Evolutionary conservation across 2,888 invertebrate genomes (phyloP), one percentile per base, ranked within the genome.

Genomic region (Drosophila emarginata): DNA sequence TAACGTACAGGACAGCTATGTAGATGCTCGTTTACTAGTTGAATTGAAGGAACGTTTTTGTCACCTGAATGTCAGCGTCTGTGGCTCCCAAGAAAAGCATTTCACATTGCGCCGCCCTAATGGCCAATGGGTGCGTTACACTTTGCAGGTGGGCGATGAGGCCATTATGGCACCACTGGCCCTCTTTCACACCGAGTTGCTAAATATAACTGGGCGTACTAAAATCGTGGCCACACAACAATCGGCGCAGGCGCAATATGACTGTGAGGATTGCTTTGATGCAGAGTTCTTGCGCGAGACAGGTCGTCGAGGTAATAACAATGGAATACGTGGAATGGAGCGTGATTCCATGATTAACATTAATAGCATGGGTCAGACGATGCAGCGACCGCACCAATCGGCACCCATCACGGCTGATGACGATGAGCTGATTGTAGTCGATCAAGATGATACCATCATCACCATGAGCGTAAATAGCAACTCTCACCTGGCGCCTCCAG

Each of bases 241-340:
- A 77, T 91, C 94, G 51, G 92, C 93, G 57, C 95, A 97, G 2
- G 93, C 93, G 68, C 92, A 93, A 4, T 93, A 94, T 74, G 97
- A 98, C 89, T 95, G 97, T 0, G 97, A 97, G 91, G 98, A 98
- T 92, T 97, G 97, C 2, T 97, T 97, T 89, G 98, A 98, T 93
- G 97, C 97, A 12, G 96, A 96, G 89, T 98, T 97, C 89, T 92
- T 98, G 11, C 93, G 97, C 73, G 98, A 98, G 93, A 98, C 97
- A 0, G 95, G 97, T 0, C 77, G 90, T 2, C 26, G 26, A 1
- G 54, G 54, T 2, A 54, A 45, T 0, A 83, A 89, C 7, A 89
- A 88, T 18, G 89, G 88, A 1, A 70, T 79, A 0, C 76, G 80
- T 0, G 26, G 61, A 0, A 68, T 54, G 0, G 82, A 87, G 18